Evolutionary conservation across 2,888 invertebrate species (phyloP), one percentile per base, ranked within the genome.

Genomic region (Ormyrus pomaceus): DNA sequence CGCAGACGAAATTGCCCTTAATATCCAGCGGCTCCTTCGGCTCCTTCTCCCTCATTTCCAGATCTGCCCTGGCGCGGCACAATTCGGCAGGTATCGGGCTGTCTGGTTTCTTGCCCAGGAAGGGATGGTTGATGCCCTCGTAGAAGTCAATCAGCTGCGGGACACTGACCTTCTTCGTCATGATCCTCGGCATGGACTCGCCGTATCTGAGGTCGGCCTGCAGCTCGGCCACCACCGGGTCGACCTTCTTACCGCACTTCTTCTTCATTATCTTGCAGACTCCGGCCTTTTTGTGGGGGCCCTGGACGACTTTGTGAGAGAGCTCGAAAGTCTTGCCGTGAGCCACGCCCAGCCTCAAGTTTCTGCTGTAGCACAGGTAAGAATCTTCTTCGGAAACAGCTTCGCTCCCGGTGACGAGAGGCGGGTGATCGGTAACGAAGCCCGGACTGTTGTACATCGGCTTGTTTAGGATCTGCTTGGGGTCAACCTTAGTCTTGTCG

Each of bases 351-450:
- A 81, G 6, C 7, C 72, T 64, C 5, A 89, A 64, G 9, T 85
- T 85, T 11, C 73, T 84, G 4, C 78, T 83, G 66, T 88, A 89
- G 3, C 50, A 51, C 0, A 85, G 58, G 34, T 87, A 87, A 2
- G 85, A 84, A 73, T 85, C 87, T 7, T 83, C 85, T 1, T 87
- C 85, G 0, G 87, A 78, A 5, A 84, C 84, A 0, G 84, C 75
- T 0, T 83, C 78, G 0, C 84, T 86, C 9, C 88, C 87, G 6
- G 83, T 80, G 56, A 87, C 82, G 0, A 84, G 77, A 11, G 55
- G 5, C 1, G 66, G 59, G 46, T 82, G 74, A 0, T 72, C 81
- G 1, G 79, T 13, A 0, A 82, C 83, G 9, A 79, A 74, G 34
- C 87, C 87, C 5, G 89, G 88, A 9, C 19, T 6, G 0, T 77